phyloP scores from a whole-genome alignment of 2,797 vertebrate species.

The Dipus sagitta region DNA sequence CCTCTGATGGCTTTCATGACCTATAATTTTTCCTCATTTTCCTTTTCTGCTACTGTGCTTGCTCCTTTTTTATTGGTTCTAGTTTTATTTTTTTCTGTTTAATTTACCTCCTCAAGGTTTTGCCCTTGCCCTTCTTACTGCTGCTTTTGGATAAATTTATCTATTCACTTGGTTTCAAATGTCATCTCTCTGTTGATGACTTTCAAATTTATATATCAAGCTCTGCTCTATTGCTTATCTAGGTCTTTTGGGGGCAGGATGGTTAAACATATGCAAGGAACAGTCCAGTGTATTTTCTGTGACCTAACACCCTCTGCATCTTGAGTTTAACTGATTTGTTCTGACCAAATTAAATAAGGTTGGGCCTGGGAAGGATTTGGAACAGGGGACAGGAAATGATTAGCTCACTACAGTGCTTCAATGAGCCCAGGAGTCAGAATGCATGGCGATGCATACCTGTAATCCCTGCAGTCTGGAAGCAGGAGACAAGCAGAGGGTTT shows the following conservation, averaged over 20 bases:
- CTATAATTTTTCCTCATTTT: not conserved
- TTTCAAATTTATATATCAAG: slow-evolving; percentile 28
- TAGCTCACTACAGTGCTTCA: not conserved
- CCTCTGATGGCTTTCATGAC: not conserved
- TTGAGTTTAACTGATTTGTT: not conserved
- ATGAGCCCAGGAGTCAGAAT: not conserved
- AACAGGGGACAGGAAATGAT: not conserved
- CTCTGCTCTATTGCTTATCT: not conserved
- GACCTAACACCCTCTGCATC: not conserved
- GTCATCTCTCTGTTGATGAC: not conserved
- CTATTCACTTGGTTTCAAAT: slow-evolving; percentile 39
- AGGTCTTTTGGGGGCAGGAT: not conserved
- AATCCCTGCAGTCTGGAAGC: not conserved
- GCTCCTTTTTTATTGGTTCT: not conserved
- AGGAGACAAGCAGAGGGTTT: not conserved
- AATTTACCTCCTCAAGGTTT: slow-evolving; percentile 14
- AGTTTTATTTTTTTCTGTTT: not conserved
- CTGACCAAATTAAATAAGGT: not conserved
- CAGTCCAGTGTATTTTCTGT: not conserved
- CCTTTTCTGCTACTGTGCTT: not conserved
- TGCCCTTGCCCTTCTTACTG: not conserved
- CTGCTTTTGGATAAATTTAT: slow-evolving; percentile 18
- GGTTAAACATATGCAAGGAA: not conserved
- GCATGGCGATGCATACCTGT: not conserved
- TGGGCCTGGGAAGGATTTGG: not conserved